Conservation (phyloP, 2,113 vertebrate genomes). For the Zosterops borbonicus region DNA sequence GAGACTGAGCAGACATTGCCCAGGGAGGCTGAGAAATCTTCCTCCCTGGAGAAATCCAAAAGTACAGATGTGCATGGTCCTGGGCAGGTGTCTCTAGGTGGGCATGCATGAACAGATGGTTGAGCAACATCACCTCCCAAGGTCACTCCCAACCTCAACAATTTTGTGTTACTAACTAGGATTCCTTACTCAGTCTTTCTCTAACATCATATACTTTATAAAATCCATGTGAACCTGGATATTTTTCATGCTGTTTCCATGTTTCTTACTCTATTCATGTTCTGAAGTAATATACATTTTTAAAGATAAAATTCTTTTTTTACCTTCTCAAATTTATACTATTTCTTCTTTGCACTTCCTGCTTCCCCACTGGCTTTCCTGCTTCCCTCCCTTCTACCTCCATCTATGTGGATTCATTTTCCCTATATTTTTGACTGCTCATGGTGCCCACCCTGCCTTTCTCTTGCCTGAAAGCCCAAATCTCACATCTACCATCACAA, state of each 20-base stretch:
- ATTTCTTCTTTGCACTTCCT: neutral
- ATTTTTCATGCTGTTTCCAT: neutral
- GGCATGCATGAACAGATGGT: neutral
- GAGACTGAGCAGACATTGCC: neutral
- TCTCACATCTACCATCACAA: neutral
- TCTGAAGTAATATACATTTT: neutral
- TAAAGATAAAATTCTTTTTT: neutral
- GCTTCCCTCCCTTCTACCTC: neutral
- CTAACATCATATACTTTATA: neutral
- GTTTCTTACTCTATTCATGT: neutral
- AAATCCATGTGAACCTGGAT: neutral
- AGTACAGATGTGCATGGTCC: neutral
- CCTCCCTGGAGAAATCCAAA: neutral
- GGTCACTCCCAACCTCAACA: neutral
- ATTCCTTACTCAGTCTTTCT: neutral
- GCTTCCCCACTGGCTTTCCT: neutral
- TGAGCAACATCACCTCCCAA: neutral
- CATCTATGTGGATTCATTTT: neutral
- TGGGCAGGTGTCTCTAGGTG: neutral
- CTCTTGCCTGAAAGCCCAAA: neutral
- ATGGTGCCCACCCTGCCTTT: neutral
- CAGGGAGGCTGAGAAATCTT: neutral
- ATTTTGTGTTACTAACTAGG: neutral
- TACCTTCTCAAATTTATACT: neutral
- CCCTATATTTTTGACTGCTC: neutral